Base-by-base conservation (phyloP, 1,140 invertebrate species). In the Zaprionus ornatus region DNA sequence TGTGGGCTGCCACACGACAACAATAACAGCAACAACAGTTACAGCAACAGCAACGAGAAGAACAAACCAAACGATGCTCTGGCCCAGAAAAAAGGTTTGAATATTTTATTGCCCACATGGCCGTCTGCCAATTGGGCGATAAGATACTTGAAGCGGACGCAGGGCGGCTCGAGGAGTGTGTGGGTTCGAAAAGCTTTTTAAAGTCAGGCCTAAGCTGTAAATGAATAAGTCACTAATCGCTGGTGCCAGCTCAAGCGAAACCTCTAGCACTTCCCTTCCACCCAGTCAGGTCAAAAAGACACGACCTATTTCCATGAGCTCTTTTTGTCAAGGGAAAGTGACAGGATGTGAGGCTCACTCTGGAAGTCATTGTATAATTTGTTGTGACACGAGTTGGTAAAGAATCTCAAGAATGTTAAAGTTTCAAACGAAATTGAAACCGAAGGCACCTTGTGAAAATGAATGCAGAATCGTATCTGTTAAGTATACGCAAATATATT, bases 91-190 rank as follows among this genome's bases (percentile, higher is more conserved):
- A 79, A 70, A 66, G 80, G 73, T 70, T 77, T 87, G 77, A 87
- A 87, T 82, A 77, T 87, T 87, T 87, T 82, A 87, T 83, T 78
- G 62, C 27, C 63, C 55, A 35, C 70, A 74, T 52, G 69, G 40
- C 70, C 71, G 74, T 68, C 72, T 74, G 84, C 74, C 77, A 83
- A 82, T 80, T 83, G 82, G 64, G 75, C 68, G 84, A 87, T 87
- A 83, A 87, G 80, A 71, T 65, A 42, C 52, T 40, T 55, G 12
- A 25, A 29, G 15, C 32, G 35, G 4, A 21, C 3, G 12, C 6
- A 6, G 12, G 37, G 37, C 9, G 15, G 1, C 7, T 5, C 23
- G 10, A 12, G 5, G 25, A 6, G 35, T 15, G 21, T 29, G 29
- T 29, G 50, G 57, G 40, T 21, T 66, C 54, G 4, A 67, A 50